Conservation (phyloP, 1,140 invertebrate genomes). For the Penaeus japonicus region DNA sequence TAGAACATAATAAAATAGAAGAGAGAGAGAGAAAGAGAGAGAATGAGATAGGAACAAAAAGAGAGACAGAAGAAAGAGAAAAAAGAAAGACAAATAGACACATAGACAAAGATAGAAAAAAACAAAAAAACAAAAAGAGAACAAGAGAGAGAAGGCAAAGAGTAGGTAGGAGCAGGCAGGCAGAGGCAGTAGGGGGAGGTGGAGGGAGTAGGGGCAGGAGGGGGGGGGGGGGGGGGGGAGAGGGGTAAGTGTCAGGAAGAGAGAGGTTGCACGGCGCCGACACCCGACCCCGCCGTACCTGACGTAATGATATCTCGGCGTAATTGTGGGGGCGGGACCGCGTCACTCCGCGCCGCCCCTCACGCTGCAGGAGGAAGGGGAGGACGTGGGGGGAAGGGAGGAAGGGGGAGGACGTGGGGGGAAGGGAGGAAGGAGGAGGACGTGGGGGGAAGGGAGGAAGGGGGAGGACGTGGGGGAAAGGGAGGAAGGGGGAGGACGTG, state of each 20-base stretch:
- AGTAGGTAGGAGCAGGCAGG: not conserved
- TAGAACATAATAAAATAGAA: not conserved
- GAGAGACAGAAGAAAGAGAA: not conserved
- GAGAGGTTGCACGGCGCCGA: slow-evolving; percentile 33
- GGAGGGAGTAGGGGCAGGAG: not conserved
- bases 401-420: no score
- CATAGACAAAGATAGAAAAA: no score
- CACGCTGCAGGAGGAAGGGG: not conserved
- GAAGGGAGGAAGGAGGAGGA: no score
- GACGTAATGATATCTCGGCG: slow-evolving; percentile 51
- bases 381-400: not conserved
- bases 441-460: no score
- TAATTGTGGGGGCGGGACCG: slow-evolving; percentile 46
- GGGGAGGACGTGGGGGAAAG: no score
- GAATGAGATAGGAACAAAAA: not conserved
- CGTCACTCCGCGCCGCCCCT: slow-evolving; percentile 33
- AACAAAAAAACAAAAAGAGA: no score
- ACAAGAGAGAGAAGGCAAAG: no score
- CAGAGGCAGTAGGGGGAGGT: not conserved
- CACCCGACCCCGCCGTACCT: slow-evolving; percentile 32
- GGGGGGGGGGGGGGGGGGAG: not conserved
- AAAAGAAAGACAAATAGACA: no score
- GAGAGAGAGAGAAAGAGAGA: not conserved
- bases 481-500: no score
- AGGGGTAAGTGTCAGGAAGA: not conserved